Evolutionary conservation across 2,888 invertebrate genomes (phyloP).

Genomic region (Tupiocoris notatus): DNA sequence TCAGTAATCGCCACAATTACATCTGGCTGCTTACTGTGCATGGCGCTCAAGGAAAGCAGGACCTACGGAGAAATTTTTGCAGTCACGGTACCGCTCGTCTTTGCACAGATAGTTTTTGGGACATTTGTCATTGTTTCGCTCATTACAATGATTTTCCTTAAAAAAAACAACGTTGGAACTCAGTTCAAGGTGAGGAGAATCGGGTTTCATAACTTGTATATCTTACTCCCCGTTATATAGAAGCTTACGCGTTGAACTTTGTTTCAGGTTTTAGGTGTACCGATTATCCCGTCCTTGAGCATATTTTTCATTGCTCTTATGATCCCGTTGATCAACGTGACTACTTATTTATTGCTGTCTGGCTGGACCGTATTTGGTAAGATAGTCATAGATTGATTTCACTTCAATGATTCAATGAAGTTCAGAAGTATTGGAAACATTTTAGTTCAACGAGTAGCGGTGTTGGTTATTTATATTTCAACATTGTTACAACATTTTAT

Average conservation of each 20-base stretch:
- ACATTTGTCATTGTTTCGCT: no score
- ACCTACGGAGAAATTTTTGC: neutral
- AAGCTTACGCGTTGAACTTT: no score
- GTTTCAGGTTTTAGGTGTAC: conserved; percentile 17
- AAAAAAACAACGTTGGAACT: neutral
- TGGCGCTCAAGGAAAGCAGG: neutral
- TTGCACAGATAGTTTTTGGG: no score
- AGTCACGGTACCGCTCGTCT: no score
- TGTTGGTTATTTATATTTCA: no score
- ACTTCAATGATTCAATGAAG: no score
- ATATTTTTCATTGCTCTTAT: neutral
- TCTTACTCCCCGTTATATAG: no score
- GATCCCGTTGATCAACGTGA: neutral
- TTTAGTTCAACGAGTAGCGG: no score
- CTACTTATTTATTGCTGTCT: neutral
- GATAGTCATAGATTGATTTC: neutral
- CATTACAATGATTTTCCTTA: neutral
- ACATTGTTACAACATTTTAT: no score
- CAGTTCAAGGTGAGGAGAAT: conserved; percentile 10
- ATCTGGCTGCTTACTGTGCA: neutral
- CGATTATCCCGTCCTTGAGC: neutral
- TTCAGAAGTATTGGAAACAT: no score
- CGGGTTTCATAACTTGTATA: no score
- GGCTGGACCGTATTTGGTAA: conserved; percentile 8
- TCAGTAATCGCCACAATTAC: neutral